Conservation (phyloP, 2,888 invertebrate genomes). For the Coleophora deauratella region DNA sequence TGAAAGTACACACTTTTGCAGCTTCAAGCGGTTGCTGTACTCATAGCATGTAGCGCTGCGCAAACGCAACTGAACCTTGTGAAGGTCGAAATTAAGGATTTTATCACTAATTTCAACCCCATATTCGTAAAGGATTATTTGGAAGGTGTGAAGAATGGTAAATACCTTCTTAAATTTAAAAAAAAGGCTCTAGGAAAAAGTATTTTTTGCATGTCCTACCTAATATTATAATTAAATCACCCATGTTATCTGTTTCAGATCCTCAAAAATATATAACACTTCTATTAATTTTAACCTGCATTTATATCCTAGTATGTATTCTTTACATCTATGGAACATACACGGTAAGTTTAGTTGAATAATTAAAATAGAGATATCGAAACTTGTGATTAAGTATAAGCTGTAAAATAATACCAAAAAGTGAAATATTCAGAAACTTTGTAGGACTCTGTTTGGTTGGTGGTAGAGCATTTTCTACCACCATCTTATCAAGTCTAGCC, state of each 20-base stretch:
- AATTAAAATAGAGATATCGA: too few relatives aligned
- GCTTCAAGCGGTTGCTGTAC: constrained; percentile 40
- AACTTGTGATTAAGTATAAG: too few relatives aligned
- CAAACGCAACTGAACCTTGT: constrained; percentile 28
- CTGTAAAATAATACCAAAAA: too few relatives aligned
- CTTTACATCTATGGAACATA: constrained; percentile 57
- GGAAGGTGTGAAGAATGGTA: constrained; percentile 34
- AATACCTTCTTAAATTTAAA: too few relatives aligned
- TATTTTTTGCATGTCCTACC: too few relatives aligned
- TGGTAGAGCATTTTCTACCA: too few relatives aligned
- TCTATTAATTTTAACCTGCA: constrained; percentile 31
- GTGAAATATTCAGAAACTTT: too few relatives aligned
- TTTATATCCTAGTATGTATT: constrained; percentile 41
- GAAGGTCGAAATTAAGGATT: constrained; percentile 29
- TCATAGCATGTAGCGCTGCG: constrained; percentile 33
- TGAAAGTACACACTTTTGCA: constrained; percentile 17
- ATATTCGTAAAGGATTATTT: constrained; percentile 41
- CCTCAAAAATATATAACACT: constrained; percentile 39
- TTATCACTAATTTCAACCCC: constrained; percentile 36
- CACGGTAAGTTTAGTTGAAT: constrained; percentile 38
- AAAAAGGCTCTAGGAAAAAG: too few relatives aligned
- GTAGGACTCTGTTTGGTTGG: too few relatives aligned
- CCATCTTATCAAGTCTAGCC: too few relatives aligned
- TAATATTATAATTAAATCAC: too few relatives aligned
- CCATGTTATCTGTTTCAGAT: constrained; percentile 45